Base-by-base conservation (phyloP, 2,113 vertebrate species). In the Chaetodon trifascialis region DNA sequence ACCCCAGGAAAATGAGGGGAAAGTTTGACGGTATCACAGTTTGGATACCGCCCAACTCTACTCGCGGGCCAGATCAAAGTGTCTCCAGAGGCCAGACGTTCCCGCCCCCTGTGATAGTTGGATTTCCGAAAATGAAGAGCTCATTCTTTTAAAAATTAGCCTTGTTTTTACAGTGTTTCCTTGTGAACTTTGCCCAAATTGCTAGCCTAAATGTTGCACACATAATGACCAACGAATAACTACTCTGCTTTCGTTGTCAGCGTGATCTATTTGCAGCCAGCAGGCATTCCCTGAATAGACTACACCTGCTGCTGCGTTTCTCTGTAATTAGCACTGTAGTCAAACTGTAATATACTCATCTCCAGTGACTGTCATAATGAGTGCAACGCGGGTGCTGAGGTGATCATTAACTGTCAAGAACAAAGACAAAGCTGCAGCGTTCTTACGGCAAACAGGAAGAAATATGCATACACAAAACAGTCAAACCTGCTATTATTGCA, bases 231-330 rank as follows among this genome's bases (percentile, higher is more conserved):
- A 9, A 36, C 3, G 67, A 19, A 44, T 15, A 34, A 36, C 42
- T 4, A 1, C n/a, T 63, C 9, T 14, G 19, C 25, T 68, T 25
- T 14, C 44, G 52, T 51, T 3, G 42, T 44, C 36, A n/a, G 63
- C 16, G 3, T 21, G 69, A 67, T 80, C 0, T 54, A 42, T 82
- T 72, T 55, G 30, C 68, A 58, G 63, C 60, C 59, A 23, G 16
- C 70, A 58, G 49, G 54, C 47, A 62, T n/a, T 19, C 65, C 12
- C 2, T 34, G 65, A 77, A 71, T 78, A 65, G 76, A 79, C 80
- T 82, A 76, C 90, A 88, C 80, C 78, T 88, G 83, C 67, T 78
- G 68, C 49, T 51, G 34, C 44, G 25, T 75, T 51, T 56, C 73
- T 76, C 63, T 71, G 56, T 83, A 69, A 83, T 85, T 83, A 72